Evolutionary conservation across 2,888 invertebrate species (phyloP).

Genomic region (Aleiodes testaceus): DNA sequence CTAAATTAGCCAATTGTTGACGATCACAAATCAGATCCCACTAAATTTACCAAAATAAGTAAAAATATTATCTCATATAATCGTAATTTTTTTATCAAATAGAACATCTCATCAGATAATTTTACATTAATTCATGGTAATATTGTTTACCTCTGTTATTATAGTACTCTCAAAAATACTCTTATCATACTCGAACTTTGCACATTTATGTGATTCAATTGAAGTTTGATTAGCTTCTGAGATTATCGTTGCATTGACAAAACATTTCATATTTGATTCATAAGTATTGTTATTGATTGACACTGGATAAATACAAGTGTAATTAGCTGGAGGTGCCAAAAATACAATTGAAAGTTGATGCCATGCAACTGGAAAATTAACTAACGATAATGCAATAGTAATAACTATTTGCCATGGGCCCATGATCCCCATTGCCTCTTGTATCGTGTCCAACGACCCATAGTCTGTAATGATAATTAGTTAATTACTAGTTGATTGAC

Average conservation of each 20-base stretch:
- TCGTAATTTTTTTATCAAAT: conserved; percentile 21
- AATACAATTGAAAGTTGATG: conserved; percentile 77
- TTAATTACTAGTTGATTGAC: background rate
- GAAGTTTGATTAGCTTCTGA: background rate
- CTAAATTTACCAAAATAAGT: conserved; percentile 63
- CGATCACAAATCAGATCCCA: conserved; percentile 78
- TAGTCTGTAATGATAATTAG: conserved; percentile 46
- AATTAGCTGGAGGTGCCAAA: conserved; percentile 75
- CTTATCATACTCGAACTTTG: conserved; percentile 75
- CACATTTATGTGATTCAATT: conserved; percentile 55
- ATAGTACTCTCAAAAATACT: conserved; percentile 78
- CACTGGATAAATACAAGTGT: conserved; percentile 69
- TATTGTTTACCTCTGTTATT: conserved; percentile 74
- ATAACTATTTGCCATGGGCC: conserved; percentile 77
- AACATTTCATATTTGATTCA: background rate
- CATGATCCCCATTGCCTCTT: conserved; percentile 75
- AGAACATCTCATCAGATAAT: background rate
- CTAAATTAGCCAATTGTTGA: conserved; percentile 75
- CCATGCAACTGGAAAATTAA: conserved; percentile 76
- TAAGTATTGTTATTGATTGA: conserved; percentile 55
- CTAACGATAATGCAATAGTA: conserved; percentile 74
- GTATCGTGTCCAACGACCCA: conserved; percentile 66
- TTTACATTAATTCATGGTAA: conserved; percentile 24
- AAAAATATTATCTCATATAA: conserved; percentile 15
- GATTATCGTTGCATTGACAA: background rate